Evolutionary conservation across 2,113 vertebrate genomes (phyloP).

Genomic region (Coryphaenoides rupestris): DNA sequence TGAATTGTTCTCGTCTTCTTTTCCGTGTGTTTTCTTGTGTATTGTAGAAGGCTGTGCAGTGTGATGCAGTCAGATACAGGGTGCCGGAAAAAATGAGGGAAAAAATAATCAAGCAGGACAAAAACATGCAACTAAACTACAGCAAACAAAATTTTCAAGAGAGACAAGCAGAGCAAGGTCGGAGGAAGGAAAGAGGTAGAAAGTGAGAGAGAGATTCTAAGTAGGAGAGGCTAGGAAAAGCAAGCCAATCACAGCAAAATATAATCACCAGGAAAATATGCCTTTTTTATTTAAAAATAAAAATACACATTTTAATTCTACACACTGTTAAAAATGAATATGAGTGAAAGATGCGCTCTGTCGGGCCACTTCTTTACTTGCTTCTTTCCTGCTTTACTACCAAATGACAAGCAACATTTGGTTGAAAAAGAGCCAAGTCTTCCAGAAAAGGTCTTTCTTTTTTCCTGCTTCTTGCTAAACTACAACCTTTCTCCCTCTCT

Average conservation of each 20-base stretch:
- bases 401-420: constrained; percentile 88
- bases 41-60: too few species aligned
- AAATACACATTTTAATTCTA: too few species aligned
- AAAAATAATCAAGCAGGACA: too few species aligned
- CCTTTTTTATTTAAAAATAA: not conserved
- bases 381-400: constrained; percentile 77
- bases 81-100: too few species aligned
- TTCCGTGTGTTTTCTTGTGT: too few species aligned
- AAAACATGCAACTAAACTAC: too few species aligned
- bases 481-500: constrained; percentile 54
- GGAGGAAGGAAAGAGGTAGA: constrained; percentile 29
- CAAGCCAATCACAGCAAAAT: constrained; percentile 34
- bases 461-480: constrained; percentile 45
- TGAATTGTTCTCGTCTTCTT: too few species aligned
- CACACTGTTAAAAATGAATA: not conserved
- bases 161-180: too few species aligned
- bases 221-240: not conserved
- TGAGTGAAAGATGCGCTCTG: not conserved
- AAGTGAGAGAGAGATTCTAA: constrained; percentile 3
- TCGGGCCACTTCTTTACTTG: constrained; percentile 68
- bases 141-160: too few species aligned
- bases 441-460: constrained; percentile 50
- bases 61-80: too few species aligned
- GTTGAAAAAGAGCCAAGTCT: constrained; percentile 78
- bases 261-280: constrained; percentile 22